Conservation (phyloP, 2,113 vertebrate genomes). For the Procapra przewalskii region DNA sequence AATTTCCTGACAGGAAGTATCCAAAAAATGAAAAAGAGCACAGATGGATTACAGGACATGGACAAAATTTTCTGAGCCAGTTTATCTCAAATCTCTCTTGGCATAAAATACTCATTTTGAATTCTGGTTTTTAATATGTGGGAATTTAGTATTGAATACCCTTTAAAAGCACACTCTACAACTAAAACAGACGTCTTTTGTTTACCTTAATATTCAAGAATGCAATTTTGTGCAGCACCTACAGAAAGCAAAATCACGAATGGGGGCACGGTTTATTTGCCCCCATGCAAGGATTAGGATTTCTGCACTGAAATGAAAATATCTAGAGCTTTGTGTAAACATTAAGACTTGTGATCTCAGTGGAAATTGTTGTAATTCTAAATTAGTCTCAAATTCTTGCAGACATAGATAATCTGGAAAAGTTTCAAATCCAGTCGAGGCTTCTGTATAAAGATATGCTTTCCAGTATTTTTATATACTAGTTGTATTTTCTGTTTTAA, state of each 20-base stretch:
- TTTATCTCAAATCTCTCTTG: not conserved
- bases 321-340: slow-evolving; percentile 21
- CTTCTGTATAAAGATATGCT: not conserved
- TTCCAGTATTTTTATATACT: slow-evolving; percentile 42
- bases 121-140: not conserved
- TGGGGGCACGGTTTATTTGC: not conserved
- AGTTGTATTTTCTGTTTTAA: slow-evolving; percentile 42
- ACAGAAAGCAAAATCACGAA: slow-evolving; percentile 18
- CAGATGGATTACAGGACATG: not conserved
- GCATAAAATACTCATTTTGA: slow-evolving; percentile 32
- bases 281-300: not conserved
- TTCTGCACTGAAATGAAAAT: slow-evolving; percentile 35
- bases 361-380: slow-evolving; percentile 23
- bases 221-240: not conserved
- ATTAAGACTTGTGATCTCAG: not conserved
- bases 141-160: not conserved
- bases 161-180: slow-evolving; percentile 2
- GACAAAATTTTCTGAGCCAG: not conserved
- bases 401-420: slow-evolving; percentile 11
- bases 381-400: slow-evolving; percentile 2
- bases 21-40: not conserved
- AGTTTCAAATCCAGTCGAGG: not conserved
- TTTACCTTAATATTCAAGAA: slow-evolving; percentile 31
- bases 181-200: not conserved
- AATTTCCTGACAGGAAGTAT: not conserved